Evolutionary conservation across 2,113 vertebrate genomes (phyloP), one percentile per base, ranked within the genome.

Genomic region (Cettia cetti): DNA sequence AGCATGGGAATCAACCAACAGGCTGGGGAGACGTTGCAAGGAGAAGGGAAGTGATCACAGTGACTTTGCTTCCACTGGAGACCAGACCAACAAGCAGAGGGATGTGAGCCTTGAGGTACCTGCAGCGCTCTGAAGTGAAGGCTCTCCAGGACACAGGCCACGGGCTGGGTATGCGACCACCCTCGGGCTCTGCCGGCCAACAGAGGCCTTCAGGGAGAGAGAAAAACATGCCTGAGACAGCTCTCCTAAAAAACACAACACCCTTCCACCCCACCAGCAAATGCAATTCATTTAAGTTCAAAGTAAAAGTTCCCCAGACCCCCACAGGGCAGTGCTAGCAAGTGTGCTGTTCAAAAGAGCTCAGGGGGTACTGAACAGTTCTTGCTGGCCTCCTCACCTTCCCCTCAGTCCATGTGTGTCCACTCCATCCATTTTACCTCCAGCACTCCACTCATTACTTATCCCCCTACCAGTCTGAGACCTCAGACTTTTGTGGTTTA

Each of bases 121-220:
- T 98, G 98, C 98, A 15, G 98, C 70, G 0, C 96, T 97, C 89
- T 96, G 98, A 82, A 97, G 95, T 91, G 93, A 47, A 5, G 97
- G 94, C 92, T 98, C 97, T 78, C 94, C 96, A 0, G 98, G 96
- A 87, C 98, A 97, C 9, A 98, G 96, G 57, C 94, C 85, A 71
- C 50, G 97, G 24, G 95, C 61, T 65, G 97, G 97, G 84, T 97
- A 97, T 0, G 98, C 47, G 11, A 96, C 96, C 91, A 97, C 94
- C 23, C 97, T 82, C 2, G 98, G 98, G 49, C 97, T 97, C 95
- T 98, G 98, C 93, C 97, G 96, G 93, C 97, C 97, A 59, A 97
- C 88, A 6, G 98, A 98, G 97, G 97, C 98, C 98, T 98, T 87
- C 3, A 10, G 69, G 76, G 16, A 76, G 77, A 80, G 47, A 96